phyloP scores from a whole-genome alignment of 2,888 invertebrate species.

The Pristionchus exspectatus region DNA sequence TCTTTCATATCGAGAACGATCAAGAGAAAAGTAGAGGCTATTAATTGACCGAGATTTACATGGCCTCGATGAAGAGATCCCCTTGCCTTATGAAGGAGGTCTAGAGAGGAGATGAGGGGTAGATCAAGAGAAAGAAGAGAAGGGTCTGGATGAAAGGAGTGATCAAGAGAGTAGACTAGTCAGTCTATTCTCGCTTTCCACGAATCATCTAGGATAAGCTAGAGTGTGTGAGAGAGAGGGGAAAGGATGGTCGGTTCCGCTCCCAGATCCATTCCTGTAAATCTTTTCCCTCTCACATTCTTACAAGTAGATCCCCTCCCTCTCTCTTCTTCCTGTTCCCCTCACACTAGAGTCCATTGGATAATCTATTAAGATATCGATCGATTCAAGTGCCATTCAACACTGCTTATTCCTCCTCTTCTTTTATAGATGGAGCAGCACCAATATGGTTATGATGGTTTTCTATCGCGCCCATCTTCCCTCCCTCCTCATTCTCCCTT shows the following conservation, averaged over 20 bases:
- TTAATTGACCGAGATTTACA: conserved; percentile 55
- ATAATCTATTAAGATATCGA: conserved; percentile 26
- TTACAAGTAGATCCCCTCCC: conserved; percentile 34
- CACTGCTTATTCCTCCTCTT: neutral
- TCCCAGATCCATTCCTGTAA: conserved; percentile 32
- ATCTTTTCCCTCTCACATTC: conserved; percentile 24
- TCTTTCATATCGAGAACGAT: conserved; percentile 4
- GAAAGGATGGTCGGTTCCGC: conserved; percentile 23
- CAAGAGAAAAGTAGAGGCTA: conserved; percentile 51
- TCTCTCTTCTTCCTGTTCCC: conserved; percentile 21
- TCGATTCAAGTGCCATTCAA: conserved; percentile 17
- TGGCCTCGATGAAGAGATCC: conserved; percentile 13
- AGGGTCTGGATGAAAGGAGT: conserved; percentile 11
- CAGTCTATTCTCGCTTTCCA: conserved; percentile 36
- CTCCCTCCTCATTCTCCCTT: neutral
- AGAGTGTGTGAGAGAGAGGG: conserved; percentile 16
- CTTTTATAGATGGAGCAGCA: conserved; percentile 29
- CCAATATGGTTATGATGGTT: conserved; percentile 43
- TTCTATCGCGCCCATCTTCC: neutral
- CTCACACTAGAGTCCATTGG: conserved; percentile 26
- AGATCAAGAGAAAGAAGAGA: conserved; percentile 23
- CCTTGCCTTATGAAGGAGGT: conserved; percentile 38
- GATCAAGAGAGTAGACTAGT: conserved; percentile 35
- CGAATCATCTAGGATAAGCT: conserved; percentile 46
- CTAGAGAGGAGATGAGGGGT: neutral